Evolutionary conservation across 2,113 vertebrate species (phyloP), one percentile per base, ranked within the genome.

Genomic region (Alectura lathami): DNA sequence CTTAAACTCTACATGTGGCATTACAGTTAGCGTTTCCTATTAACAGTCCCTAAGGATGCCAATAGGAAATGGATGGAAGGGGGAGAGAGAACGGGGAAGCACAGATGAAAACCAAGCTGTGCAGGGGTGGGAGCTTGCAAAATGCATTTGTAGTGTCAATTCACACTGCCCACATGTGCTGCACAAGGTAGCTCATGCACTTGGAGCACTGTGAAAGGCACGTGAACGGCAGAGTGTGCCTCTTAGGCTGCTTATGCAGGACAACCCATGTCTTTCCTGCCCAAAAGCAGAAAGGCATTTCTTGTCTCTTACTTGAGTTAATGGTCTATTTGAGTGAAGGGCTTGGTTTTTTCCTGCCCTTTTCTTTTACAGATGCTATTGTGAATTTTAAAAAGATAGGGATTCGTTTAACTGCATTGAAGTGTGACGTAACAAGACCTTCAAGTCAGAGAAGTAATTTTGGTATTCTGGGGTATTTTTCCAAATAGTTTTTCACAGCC

Each of bases 251-350:
- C 66, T 89, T 68, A 62, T 94, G 48, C 73, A 82, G 48, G 59
- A 84, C 24, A 8, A 13, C 69, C 26, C 8, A 34, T 38, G 84
- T 72, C 76, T 67, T 63, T 48, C 23, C 57, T 87, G 17, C 77
- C n/a, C 27, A 51, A 81, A 82, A 93, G 48, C 77, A 92, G 66
- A 72, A 92, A 87, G 74, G 78, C 62, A 84, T 94, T 96, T 96
- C 81, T 89, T 75, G 81, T 79, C 87, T 87, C 74, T 75, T 64
- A 13, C 5, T 78, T 87, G 56, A 75, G 73, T 75, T 83, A 82
- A 6, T 73, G 66, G 36, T 40, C 66, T 82, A 27, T 88, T 60
- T 88, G 77, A 91, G 38, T 36, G n/a, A 66, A 76, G 18, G 36
- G 6, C 83, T 91, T 66, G 66, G 80, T 81, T 73, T 72, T 90